Evolutionary conservation across 2,797 vertebrate genomes (phyloP).

Genomic region (Cryptoblepharus egeriae): DNA sequence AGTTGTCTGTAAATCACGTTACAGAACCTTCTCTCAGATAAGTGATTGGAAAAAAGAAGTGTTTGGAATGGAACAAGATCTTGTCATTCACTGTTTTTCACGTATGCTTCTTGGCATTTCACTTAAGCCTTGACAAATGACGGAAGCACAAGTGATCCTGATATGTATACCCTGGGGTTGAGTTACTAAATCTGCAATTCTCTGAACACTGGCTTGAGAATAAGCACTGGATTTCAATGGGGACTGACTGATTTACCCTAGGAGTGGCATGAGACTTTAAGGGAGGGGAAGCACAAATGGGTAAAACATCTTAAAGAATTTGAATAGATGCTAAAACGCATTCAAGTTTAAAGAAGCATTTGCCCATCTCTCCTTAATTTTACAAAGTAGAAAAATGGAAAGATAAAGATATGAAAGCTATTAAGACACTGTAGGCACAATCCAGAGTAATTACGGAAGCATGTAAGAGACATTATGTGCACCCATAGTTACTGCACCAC

Average conservation of each 20-base stretch:
- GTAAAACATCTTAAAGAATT: no score
- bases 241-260: not conserved
- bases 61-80: not conserved
- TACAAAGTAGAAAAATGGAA: no score
- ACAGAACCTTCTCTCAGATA: not conserved
- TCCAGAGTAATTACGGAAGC: no score
- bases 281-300: no score
- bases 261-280: no score
- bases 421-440: no score
- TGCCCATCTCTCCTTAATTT: no score
- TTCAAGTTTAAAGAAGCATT: no score
- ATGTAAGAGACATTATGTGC: no score
- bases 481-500: no score
- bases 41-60: not conserved
- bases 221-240: not conserved
- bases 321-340: no score
- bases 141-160: not conserved
- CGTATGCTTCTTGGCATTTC: not conserved
- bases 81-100: not conserved
- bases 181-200: not conserved
- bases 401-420: no score
- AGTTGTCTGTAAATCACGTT: slow-evolving; percentile 6
- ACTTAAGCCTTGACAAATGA: not conserved
- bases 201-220: not conserved
- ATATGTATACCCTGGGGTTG: not conserved